phyloP scores from a whole-genome alignment of 1,140 invertebrate species.

The Chironomus striatipennis region DNA sequence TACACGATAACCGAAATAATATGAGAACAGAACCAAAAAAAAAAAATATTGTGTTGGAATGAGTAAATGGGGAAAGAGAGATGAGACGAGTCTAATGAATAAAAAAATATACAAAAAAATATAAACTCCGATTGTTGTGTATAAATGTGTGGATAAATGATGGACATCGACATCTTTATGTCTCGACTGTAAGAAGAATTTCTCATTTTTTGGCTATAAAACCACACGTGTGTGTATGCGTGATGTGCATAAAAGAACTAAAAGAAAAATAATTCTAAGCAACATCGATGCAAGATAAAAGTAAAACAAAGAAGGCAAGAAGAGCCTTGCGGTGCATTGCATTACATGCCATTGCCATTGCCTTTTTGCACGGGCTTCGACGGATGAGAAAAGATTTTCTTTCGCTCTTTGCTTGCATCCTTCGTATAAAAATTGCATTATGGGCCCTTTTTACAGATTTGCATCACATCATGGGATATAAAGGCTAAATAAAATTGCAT shows the following conservation, averaged over 20 bases:
- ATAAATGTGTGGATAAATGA: neutral
- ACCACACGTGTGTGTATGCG: too few species aligned
- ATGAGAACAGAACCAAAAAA: neutral
- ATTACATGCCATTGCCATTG: neutral
- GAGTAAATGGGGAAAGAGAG: too few species aligned
- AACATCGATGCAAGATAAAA: neutral
- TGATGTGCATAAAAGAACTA: neutral
- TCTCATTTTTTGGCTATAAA: too few species aligned
- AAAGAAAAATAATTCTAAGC: neutral
- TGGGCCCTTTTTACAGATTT: slow-evolving; percentile 1
- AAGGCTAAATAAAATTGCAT: neutral
- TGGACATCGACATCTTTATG: slow-evolving; percentile 2
- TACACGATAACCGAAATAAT: slow-evolving; percentile 11
- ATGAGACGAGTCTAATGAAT: too few species aligned
- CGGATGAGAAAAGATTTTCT: slow-evolving; percentile 4
- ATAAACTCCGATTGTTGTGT: neutral
- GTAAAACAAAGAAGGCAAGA: neutral
- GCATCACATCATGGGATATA: neutral
- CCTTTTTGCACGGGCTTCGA: neutral
- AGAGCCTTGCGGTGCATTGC: slow-evolving; percentile 5
- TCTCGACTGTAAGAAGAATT: neutral
- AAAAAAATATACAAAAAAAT: too few species aligned
- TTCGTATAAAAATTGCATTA: too few species aligned
- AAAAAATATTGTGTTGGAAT: neutral
- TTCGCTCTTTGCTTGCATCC: neutral